Evolutionary conservation across 1,140 invertebrate species (phyloP).

Genomic region (Fragariocoptes setiger): DNA sequence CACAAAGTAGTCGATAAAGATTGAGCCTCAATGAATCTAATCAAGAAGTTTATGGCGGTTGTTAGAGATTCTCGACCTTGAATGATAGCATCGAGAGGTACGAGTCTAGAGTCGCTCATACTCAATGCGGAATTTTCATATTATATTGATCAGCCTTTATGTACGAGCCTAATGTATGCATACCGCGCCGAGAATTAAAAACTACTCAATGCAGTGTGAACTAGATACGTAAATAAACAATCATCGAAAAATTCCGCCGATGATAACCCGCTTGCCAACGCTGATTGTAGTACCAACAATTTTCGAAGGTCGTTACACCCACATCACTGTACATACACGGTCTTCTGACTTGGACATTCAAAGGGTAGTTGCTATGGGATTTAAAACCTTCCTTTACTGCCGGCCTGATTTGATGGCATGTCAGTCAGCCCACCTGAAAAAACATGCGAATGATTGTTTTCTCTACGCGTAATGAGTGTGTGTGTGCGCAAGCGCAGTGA

Average conservation of each 20-base stretch:
- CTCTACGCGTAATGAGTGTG: too few relatives aligned
- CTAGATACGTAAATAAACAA: constrained; percentile 8
- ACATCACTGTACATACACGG: too few relatives aligned
- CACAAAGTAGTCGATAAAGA: constrained; percentile 66
- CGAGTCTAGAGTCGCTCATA: neutral
- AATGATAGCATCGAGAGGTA: constrained; percentile 10
- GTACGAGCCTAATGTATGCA: constrained; percentile 64
- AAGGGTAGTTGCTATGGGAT: too few relatives aligned
- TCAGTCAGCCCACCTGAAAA: too few relatives aligned
- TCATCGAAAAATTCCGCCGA: constrained; percentile 10
- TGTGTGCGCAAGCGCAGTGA: too few relatives aligned
- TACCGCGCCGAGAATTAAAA: constrained; percentile 36
- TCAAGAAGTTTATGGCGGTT: constrained; percentile 38
- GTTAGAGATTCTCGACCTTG: constrained; percentile 34
- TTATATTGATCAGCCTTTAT: constrained; percentile 17
- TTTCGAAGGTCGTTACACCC: too few relatives aligned
- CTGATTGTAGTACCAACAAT: too few relatives aligned
- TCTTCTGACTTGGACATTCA: too few relatives aligned
- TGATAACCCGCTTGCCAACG: too few relatives aligned
- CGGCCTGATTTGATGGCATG: too few relatives aligned
- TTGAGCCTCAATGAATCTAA: constrained; percentile 54
- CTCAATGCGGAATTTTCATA: constrained; percentile 7
- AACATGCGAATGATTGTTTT: too few relatives aligned
- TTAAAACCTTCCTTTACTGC: too few relatives aligned
- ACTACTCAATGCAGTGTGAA: constrained; percentile 6